Conservation (phyloP, 1,140 invertebrate species). For the Drosophila prosaltans region DNA sequence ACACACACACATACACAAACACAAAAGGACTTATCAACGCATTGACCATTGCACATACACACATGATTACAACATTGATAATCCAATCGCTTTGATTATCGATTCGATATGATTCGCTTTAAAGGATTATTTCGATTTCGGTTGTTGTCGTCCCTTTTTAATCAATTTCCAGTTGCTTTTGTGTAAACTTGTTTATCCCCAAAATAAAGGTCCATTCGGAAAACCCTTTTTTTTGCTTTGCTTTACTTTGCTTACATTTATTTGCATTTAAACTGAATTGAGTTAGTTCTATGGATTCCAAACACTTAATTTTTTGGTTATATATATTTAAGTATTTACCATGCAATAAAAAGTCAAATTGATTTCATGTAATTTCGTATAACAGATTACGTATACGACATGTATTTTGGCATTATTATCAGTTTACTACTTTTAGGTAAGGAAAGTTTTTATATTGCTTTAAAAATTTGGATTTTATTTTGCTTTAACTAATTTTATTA, state of each 20-base stretch:
- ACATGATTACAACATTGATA: conserved; percentile 35
- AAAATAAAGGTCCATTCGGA: conserved; percentile 37
- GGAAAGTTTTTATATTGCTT: not conserved
- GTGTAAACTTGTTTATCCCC: conserved; percentile 24
- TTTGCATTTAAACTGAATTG: conserved; percentile 9
- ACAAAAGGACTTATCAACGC: conserved; percentile 2
- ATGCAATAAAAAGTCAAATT: not conserved
- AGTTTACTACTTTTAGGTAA: not conserved
- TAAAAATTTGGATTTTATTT: too few species aligned
- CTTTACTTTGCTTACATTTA: conserved; percentile 10
- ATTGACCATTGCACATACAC: not conserved
- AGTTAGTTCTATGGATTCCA: not conserved
- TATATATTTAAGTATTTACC: not conserved
- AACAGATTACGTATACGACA: conserved; percentile 18
- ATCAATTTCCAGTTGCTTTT: conserved; percentile 65
- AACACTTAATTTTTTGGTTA: too few species aligned
- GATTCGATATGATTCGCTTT: conserved; percentile 5
- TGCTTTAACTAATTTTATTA: too few species aligned
- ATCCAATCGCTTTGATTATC: conserved; percentile 53
- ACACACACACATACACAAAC: not conserved
- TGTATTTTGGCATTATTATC: conserved; percentile 25
- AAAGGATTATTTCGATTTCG: conserved; percentile 47
- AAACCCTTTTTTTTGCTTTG: conserved; percentile 1
- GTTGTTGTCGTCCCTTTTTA: conserved; percentile 51
- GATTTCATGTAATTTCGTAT: not conserved